Evolutionary conservation across 2,797 vertebrate species (phyloP).

Genomic region (Basileuterus tristriatus): DNA sequence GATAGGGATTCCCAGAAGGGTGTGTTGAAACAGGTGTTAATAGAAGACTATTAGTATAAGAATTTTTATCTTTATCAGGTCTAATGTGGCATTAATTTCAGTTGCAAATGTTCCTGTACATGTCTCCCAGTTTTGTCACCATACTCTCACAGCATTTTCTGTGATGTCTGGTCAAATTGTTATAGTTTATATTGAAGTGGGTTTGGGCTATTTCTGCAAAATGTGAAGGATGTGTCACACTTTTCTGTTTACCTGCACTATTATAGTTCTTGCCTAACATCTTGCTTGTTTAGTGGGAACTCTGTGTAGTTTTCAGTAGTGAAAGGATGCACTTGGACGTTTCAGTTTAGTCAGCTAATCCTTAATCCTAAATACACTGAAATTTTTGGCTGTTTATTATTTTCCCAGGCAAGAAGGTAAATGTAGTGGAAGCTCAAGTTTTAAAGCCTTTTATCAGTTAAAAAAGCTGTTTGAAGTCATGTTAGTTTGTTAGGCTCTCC

Average conservation of each 20-base stretch:
- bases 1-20: background rate
- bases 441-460: background rate
- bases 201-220: background rate
- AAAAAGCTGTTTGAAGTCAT: background rate
- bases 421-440: background rate
- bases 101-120: background rate
- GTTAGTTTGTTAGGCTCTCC: background rate
- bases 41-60: background rate
- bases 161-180: background rate
- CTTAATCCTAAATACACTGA: background rate
- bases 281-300: background rate
- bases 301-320: background rate
- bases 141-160: background rate
- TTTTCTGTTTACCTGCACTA: background rate
- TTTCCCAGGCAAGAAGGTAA: background rate
- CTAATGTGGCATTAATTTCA: background rate
- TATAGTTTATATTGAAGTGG: background rate
- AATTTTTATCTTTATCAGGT: background rate
- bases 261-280: background rate
- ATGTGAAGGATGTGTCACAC: background rate
- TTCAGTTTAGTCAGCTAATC: background rate
- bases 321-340: background rate
- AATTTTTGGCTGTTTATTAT: background rate
- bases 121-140: background rate
- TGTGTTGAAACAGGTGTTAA: background rate